These are phyloP conservation scores for Eudemis profundana DNA, from an alignment of 2,888 invertebrate species.

Conservation along the genomic window DNA sequence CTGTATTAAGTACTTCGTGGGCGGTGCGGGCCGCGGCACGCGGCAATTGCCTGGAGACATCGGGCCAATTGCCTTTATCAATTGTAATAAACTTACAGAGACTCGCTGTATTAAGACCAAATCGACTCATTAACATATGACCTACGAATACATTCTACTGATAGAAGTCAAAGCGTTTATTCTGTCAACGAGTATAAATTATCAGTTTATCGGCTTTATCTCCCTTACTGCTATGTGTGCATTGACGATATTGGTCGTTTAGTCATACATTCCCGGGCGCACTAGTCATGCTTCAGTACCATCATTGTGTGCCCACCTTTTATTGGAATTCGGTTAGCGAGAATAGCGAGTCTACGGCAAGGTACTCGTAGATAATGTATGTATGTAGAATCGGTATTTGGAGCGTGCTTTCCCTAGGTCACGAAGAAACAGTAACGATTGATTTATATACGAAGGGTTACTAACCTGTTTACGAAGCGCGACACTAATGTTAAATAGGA, in stretches of 20 bases:
- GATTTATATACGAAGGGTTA: too few species aligned
- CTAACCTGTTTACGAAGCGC: background rate
- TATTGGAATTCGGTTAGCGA: conserved; percentile 25
- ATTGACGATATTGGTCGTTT: conserved; percentile 22
- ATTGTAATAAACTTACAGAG: conserved; percentile 24
- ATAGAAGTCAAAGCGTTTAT: background rate
- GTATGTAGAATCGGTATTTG: background rate
- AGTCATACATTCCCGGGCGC: background rate
- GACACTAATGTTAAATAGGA: background rate
- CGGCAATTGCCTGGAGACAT: conserved; percentile 18
- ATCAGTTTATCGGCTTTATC: conserved; percentile 26
- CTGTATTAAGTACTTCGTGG: conserved; percentile 6
- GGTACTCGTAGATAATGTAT: background rate
- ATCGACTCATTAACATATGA: conserved; percentile 13
- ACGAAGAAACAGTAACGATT: conserved; percentile 17
- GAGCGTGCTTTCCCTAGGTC: conserved; percentile 7
- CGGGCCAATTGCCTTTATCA: conserved; percentile 34
- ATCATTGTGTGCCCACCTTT: conserved; percentile 11
- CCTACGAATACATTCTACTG: conserved; percentile 13
- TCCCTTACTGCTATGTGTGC: conserved; percentile 20
- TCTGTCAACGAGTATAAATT: background rate
- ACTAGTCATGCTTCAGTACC: background rate
- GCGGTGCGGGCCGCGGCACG: conserved; percentile 12
- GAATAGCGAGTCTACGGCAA: conserved; percentile 13
- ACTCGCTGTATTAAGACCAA: conserved; percentile 13